Conservation (phyloP, 2,113 vertebrate species). For the Corvus moneduloides region DNA sequence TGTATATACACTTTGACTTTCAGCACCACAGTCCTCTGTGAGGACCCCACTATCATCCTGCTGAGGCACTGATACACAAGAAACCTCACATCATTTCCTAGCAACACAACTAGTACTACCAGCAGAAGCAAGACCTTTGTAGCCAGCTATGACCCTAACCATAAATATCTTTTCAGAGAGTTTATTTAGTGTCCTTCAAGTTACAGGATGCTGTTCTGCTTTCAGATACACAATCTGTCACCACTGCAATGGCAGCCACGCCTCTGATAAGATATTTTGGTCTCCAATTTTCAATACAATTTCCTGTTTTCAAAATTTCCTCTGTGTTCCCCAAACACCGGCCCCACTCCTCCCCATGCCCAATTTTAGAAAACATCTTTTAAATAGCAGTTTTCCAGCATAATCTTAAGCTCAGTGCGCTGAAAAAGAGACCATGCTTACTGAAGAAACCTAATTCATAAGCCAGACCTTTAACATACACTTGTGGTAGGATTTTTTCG, state of each 20-base stretch:
- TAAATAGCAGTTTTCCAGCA: background rate
- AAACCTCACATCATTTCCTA: background rate
- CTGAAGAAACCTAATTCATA: background rate
- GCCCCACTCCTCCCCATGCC: rapidly evolving
- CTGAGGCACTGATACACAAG: background rate
- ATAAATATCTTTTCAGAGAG: background rate
- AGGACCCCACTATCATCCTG: background rate
- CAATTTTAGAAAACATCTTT: background rate
- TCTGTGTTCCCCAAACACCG: background rate
- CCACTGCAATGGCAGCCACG: background rate
- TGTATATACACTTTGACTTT: background rate
- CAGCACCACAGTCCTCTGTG: background rate
- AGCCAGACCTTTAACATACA: background rate
- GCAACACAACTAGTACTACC: background rate
- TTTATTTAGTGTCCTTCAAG: background rate
- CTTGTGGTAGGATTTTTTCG: background rate
- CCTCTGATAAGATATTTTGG: background rate
- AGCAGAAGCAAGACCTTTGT: background rate
- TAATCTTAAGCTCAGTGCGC: background rate
- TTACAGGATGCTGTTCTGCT: background rate
- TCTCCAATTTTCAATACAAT: background rate
- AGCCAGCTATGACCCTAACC: background rate
- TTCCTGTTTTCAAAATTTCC: background rate
- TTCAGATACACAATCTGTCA: background rate
- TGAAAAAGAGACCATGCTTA: background rate